Conservation (phyloP, 2,888 invertebrate species). For the Colostygia pectinataria region DNA sequence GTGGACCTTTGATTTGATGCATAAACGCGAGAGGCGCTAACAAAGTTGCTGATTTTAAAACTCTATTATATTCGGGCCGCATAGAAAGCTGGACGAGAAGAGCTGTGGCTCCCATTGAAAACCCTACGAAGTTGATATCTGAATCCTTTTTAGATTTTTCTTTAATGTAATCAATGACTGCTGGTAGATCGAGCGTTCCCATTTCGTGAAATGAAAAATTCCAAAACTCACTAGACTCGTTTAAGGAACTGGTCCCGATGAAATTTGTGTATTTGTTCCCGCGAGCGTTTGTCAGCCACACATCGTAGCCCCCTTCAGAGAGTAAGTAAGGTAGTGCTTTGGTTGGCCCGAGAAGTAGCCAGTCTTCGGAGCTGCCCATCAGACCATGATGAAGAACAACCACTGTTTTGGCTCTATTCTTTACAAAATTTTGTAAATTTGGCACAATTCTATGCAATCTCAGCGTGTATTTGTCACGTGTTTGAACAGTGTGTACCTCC, state of each 20-base stretch:
- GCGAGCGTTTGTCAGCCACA: constrained; percentile 79
- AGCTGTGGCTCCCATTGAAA: constrained; percentile 55
- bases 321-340: constrained; percentile 57
- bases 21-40: constrained; percentile 55
- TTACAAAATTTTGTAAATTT: neutral
- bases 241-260: constrained; percentile 33
- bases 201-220: constrained; percentile 61
- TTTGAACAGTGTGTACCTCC: constrained; percentile 46
- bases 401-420: constrained; percentile 28
- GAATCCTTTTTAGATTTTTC: constrained; percentile 18
- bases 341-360: constrained; percentile 50
- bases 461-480: constrained; percentile 50
- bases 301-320: constrained; percentile 77
- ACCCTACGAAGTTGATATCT: constrained; percentile 49
- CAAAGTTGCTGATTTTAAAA: constrained; percentile 46
- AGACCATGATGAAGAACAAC: constrained; percentile 53
- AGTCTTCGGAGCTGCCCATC: constrained; percentile 54
- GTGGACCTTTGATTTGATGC: constrained; percentile 48
- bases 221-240: constrained; percentile 44
- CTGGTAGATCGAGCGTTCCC: constrained; percentile 51
- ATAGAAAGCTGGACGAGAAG: constrained; percentile 49
- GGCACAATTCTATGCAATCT: constrained; percentile 45
- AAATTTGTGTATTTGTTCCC: constrained; percentile 53
- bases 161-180: constrained; percentile 46
- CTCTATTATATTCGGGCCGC: constrained; percentile 43